Conservation (phyloP, 2,797 vertebrate species). For the Clamator glandarius region DNA sequence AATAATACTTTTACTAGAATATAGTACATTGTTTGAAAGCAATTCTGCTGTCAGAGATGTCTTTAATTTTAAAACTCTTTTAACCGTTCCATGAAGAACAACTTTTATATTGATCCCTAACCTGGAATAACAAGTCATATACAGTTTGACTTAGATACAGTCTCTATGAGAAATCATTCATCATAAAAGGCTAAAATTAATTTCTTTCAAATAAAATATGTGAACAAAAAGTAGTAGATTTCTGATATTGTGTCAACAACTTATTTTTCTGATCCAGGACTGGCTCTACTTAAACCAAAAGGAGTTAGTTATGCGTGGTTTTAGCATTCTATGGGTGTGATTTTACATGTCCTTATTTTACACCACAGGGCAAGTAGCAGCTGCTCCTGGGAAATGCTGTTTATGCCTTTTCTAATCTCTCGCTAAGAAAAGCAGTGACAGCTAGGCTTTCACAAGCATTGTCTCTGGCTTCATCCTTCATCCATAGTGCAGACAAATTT, state of each 20-base stretch:
- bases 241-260: neutral
- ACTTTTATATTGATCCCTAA: neutral
- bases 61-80: neutral
- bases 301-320: fast-evolving
- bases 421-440: neutral
- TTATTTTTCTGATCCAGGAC: neutral
- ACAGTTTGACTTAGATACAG: neutral
- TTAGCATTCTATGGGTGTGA: fast-evolving
- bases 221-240: neutral
- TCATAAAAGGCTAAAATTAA: neutral
- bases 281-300: neutral
- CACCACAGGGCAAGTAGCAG: neutral
- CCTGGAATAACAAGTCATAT: neutral
- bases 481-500: neutral
- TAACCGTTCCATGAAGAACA: neutral
- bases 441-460: neutral
- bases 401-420: neutral
- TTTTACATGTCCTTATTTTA: neutral
- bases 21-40: neutral
- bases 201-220: neutral
- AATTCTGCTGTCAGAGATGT: neutral
- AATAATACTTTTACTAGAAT: neutral
- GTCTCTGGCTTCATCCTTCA: neutral
- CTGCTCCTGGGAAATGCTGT: neutral
- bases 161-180: neutral